These are phyloP conservation scores for Zele albiditarsus DNA, from an alignment of 2,888 invertebrate genomes.

Conservation along the genomic window DNA sequence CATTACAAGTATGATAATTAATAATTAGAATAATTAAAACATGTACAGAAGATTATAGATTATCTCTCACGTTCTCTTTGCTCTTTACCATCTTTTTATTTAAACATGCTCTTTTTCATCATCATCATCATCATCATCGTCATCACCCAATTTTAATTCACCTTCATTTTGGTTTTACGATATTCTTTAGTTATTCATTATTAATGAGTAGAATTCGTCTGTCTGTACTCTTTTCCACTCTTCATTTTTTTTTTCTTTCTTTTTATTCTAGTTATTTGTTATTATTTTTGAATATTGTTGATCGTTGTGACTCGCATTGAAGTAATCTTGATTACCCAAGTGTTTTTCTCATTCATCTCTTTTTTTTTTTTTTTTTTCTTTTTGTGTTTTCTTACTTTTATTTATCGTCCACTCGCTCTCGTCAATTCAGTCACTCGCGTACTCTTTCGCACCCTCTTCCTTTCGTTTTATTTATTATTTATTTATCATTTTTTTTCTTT, in stretches of 20 bases:
- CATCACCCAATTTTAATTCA: conserved; percentile 3
- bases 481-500: conserved; percentile 24
- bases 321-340: conserved; percentile 49
- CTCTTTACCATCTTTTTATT: conserved; percentile 44
- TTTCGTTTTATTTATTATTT: conserved; percentile 33
- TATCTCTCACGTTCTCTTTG: conserved; percentile 48
- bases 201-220: conserved; percentile 20
- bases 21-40: conserved; percentile 71
- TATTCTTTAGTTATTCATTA: conserved; percentile 33
- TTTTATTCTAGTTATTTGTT: conserved; percentile 19
- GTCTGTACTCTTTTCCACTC: conserved; percentile 28
- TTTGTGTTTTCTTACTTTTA: conserved; percentile 40
- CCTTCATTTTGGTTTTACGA: conserved; percentile 34
- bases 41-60: conserved; percentile 72
- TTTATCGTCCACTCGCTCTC: conserved; percentile 40
- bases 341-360: conserved; percentile 12
- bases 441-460: conserved; percentile 47
- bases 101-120: conserved; percentile 41
- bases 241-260: conserved; percentile 30
- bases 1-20: conserved; percentile 70
- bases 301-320: conserved; percentile 63
- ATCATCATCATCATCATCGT: conserved; percentile 38
- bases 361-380: conserved; percentile 10
- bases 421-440: conserved; percentile 41
- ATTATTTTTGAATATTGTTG: conserved; percentile 49